These are phyloP conservation scores for Papilio elwesi DNA, from an alignment of 2,888 invertebrate species.

Conservation along the genomic window DNA sequence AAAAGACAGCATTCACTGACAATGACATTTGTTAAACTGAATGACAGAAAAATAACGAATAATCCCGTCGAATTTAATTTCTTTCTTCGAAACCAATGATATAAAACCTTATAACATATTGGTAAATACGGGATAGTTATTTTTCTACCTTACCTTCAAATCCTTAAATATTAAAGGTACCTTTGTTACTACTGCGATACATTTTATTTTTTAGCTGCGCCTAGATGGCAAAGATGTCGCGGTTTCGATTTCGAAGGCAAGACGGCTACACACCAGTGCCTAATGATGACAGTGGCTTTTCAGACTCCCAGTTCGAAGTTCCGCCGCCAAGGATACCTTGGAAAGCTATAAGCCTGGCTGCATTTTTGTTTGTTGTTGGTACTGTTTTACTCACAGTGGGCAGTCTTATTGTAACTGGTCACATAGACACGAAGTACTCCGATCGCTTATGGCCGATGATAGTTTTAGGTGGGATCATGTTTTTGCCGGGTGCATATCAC, in stretches of 20 bases:
- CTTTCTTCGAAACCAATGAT: not conserved
- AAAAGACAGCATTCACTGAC: not conserved
- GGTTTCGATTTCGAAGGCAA: slow-evolving; percentile 83
- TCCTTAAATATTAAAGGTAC: no score
- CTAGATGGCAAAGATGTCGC: slow-evolving; percentile 78
- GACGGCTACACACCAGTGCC: slow-evolving; percentile 85
- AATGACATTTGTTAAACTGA: slow-evolving; percentile 4
- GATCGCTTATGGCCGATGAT: slow-evolving; percentile 96
- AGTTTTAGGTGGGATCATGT: slow-evolving; percentile 94
- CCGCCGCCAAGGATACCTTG: slow-evolving; percentile 91
- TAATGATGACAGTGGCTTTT: slow-evolving; percentile 86
- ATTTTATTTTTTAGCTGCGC: not conserved
- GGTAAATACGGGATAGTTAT: not conserved
- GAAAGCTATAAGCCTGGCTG: slow-evolving; percentile 91
- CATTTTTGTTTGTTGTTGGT: slow-evolving; percentile 91
- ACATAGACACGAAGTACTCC: slow-evolving; percentile 92
- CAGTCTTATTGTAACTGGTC: slow-evolving; percentile 90
- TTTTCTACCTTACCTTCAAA: not conserved
- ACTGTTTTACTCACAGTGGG: slow-evolving; percentile 89
- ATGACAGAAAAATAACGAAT: slow-evolving; percentile 2
- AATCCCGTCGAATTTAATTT: slow-evolving; percentile 17
- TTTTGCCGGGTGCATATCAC: slow-evolving; percentile 96
- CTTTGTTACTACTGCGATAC: not conserved
- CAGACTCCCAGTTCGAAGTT: slow-evolving; percentile 87
- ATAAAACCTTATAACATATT: not conserved